Base-by-base conservation (phyloP, 2,888 invertebrate genomes). In the Idaea biselata region DNA sequence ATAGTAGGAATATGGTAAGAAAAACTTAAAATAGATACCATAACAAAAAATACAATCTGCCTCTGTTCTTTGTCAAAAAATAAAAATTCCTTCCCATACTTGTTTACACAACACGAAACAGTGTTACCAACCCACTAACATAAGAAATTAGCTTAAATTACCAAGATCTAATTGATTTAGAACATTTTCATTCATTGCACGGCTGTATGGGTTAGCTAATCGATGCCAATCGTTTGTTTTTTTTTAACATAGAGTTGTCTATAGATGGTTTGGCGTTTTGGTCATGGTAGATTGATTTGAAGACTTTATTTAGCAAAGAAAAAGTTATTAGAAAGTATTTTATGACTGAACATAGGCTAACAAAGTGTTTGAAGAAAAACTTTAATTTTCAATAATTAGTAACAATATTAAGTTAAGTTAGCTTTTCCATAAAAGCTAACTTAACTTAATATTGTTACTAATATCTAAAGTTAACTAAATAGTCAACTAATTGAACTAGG, bases 141-240 rank as follows among this genome's bases (percentile, higher is more conserved):
- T 44, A 69, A 58, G 60, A 60, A 65, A 61, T 71, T 68, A 69
- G 68, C 55, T 16, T 44, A 61, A 64, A 69, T 71, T 71, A 71
- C 55, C 65, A 65, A 14, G 16, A 65, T 60, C 33, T 54, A 64
- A 54, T 55, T 62, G 58, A 32, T 60, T 67, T 60, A 25, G 53
- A 69, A 68, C 63, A 72, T 74, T 69, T 73, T 64, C 65, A 73
- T 75, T 72, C 60, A 66, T 60, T 53, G 17, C 55, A 16, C 61
- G 56, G 8, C 44, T 44, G 44, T 14, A 44, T 44, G 44, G 44
- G 44, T 44, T 44, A 11, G 44, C 44, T 44, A 44, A 44, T 44
- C 44, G 44, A 14, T 44, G 44, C 8, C 44, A 44, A 11, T 11
- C 5, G 44, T 8, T 1, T 44, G 6, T 44, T 44, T 33, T 33